These are phyloP conservation scores for Oedothorax gibbosus DNA, from an alignment of 1,140 invertebrate genomes.

Conservation along the genomic window DNA sequence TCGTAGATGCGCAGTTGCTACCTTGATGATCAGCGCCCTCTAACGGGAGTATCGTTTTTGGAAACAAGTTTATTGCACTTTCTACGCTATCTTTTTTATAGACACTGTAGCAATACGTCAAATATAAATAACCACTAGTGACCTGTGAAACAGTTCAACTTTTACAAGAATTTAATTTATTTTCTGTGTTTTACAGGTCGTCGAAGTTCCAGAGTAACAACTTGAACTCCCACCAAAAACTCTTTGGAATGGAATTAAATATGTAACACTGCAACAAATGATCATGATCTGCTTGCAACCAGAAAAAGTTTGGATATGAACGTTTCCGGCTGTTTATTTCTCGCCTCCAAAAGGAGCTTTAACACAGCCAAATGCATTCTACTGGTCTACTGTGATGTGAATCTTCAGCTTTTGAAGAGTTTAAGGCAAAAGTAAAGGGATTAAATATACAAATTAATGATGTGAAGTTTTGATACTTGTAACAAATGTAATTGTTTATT, in stretches of 20 bases:
- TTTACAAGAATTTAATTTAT: background rate
- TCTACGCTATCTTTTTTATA: background rate
- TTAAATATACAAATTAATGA: too few relatives aligned
- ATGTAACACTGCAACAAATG: background rate
- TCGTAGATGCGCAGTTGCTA: too few relatives aligned
- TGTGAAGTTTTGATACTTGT: too few relatives aligned
- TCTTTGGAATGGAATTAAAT: background rate
- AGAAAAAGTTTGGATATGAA: background rate
- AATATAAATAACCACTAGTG: background rate
- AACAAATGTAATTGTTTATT: too few relatives aligned
- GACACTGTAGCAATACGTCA: background rate
- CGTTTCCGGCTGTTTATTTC: background rate
- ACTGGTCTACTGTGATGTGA: background rate
- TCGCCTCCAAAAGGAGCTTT: background rate
- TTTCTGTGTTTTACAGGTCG: slow-evolving; percentile 9
- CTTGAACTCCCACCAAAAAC: background rate
- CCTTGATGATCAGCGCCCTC: too few relatives aligned
- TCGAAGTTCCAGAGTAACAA: slow-evolving; percentile 30
- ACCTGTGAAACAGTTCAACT: too few relatives aligned
- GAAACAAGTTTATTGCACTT: too few relatives aligned
- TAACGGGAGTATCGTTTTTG: too few relatives aligned
- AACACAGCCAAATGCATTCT: background rate
- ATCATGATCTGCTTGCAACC: background rate
- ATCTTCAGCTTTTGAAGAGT: background rate
- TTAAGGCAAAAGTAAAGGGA: background rate